Evolutionary conservation across 2,113 vertebrate genomes (phyloP), one percentile per base, ranked within the genome.

Genomic region (Holacanthus passer): DNA sequence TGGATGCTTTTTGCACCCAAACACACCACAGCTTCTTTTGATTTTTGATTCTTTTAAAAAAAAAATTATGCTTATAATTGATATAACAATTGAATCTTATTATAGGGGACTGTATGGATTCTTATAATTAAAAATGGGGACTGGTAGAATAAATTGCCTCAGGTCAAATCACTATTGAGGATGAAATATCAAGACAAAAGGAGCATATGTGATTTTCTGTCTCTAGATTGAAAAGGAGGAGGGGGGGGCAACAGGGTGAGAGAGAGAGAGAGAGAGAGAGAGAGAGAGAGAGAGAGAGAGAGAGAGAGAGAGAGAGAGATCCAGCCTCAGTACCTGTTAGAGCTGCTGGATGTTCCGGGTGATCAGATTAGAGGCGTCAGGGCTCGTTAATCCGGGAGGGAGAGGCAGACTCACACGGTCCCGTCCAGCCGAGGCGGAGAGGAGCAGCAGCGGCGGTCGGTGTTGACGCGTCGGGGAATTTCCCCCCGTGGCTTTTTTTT

Each of bases 261-360:
- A 24, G 43, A 20, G 64, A 48, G 66, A 47, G 81, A 69, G 59
- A 29, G 68, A 66, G 65, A 32, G 77, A 71, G 59, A 83, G 56
- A 43, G 73, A 50, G 66, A 58, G 69, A 73, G 81, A 78, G 80
- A 52, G 78, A 73, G 75, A 39, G 78, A 59, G 70, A 77, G 74
- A 69, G 70, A 59, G 78, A 74, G 47, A 72, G 68, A 75, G 71
- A 55, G 48, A 69, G 77, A 87, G 60, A 87, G 47, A 69, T 77
- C 66, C 88, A 76, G 88, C 89, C 88, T 58, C 76, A 84, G 85
- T 95, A 94, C 95, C 95, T 92, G 94, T 94, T 94, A 95, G 96
- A 93, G 95, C 94, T n/a, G 81, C 95, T 69, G 91, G 96, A 97
- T 97, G 96, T 95, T 12, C 74, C 94, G 94, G 94, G 90, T 93